These are phyloP conservation scores for Dynastes tityus DNA, from an alignment of 2,888 invertebrate species.

Conservation along the genomic window DNA sequence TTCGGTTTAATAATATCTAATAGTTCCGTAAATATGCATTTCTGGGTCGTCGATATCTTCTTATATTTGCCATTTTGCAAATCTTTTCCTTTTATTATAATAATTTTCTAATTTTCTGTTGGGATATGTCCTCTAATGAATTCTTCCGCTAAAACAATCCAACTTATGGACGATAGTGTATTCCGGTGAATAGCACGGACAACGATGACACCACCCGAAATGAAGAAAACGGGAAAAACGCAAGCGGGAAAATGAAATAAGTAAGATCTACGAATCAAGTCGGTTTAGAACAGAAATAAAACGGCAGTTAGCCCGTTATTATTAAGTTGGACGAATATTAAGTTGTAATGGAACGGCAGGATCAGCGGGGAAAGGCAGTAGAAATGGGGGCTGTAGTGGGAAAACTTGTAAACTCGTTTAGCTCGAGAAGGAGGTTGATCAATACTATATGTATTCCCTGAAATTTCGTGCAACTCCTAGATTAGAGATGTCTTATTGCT, in stretches of 20 bases:
- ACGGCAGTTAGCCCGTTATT: conserved; percentile 33
- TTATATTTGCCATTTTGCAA: no score
- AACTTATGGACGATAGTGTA: no score
- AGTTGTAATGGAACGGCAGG: conserved; percentile 57
- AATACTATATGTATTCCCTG: conserved; percentile 54
- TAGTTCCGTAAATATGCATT: conserved; percentile 26
- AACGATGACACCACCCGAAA: neutral
- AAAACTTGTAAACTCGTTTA: conserved; percentile 33
- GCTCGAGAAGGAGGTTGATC: conserved; percentile 27
- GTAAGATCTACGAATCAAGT: conserved; percentile 4
- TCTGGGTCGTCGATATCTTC: conserved; percentile 4
- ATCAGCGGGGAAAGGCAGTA: neutral
- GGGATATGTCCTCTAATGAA: no score
- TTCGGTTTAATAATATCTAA: neutral
- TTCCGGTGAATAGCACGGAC: no score
- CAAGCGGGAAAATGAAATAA: neutral
- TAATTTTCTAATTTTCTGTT: no score
- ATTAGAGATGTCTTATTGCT: conserved; percentile 61
- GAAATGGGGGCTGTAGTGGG: neutral
- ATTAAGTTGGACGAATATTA: conserved; percentile 50
- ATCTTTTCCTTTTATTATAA: no score
- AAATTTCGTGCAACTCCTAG: conserved; percentile 57
- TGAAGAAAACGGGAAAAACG: conserved; percentile 10
- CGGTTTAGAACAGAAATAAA: conserved; percentile 27
- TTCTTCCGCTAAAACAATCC: no score